Percentiles rank a stretch among this genome's conserved stretches.
Evolutionary conservation across 2,113 vertebrate species (phyloP).

Genomic region (Zosterops pallidus): DNA sequence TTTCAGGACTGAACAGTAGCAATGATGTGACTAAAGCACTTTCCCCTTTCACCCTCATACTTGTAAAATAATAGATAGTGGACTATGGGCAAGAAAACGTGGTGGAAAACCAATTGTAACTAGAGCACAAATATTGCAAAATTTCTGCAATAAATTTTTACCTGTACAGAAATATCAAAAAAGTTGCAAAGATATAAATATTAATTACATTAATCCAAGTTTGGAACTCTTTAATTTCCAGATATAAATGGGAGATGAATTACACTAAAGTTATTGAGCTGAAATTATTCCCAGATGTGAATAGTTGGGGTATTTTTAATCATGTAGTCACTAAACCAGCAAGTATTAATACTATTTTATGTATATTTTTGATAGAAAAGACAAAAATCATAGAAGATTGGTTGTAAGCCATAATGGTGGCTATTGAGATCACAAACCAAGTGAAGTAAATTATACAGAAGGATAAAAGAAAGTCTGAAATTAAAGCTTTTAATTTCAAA

Average conservation of each 20-base stretch:
- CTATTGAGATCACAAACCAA: neutral
- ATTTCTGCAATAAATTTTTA: neutral
- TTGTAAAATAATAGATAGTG: neutral
- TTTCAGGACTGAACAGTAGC: neutral
- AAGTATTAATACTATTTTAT: neutral
- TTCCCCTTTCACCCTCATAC: neutral
- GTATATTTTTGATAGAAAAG: neutral
- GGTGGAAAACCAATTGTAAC: neutral
- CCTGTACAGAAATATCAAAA: neutral
- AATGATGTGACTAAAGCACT: neutral
- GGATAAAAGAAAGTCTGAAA: neutral
- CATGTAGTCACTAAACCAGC: neutral
- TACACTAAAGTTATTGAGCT: neutral
- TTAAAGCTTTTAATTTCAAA: neutral
- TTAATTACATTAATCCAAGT: neutral
- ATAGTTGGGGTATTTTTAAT: neutral
- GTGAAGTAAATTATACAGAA: neutral
- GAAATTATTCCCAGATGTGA: neutral
- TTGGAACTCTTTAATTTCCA: neutral
- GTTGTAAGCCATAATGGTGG: neutral
- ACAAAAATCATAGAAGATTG: neutral
- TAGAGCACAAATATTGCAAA: neutral
- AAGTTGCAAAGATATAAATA: neutral
- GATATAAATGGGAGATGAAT: neutral
- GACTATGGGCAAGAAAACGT: neutral